Evolutionary conservation across 2,113 vertebrate genomes (phyloP).

Genomic region (Sinocyclocheilus rhinocerous): DNA sequence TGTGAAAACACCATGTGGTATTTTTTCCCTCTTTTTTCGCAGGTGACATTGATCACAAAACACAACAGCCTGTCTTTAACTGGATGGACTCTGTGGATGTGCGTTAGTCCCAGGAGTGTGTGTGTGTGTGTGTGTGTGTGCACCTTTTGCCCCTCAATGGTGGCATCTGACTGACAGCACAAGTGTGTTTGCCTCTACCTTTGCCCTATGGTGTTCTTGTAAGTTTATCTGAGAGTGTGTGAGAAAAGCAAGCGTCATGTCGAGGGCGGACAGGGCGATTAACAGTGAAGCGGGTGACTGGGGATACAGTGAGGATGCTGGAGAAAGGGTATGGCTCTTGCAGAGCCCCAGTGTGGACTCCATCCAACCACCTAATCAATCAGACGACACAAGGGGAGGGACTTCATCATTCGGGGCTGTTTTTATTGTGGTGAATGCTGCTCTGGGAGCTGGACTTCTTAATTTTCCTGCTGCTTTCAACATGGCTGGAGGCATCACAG

Average conservation of each 20-base stretch:
- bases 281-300: conserved; percentile 84
- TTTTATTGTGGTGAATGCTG: conserved; percentile 97
- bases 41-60: neutral
- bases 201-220: neutral
- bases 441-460: conserved; percentile 91
- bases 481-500: conserved; percentile 86
- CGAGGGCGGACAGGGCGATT: conserved; percentile 76
- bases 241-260: conserved; percentile 59
- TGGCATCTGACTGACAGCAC: conserved; percentile 5
- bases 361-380: conserved; percentile 55
- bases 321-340: conserved; percentile 87
- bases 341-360: conserved; percentile 89
- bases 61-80: neutral
- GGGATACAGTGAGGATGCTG: conserved; percentile 79
- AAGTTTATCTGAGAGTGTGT: neutral
- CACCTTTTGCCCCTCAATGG: neutral
- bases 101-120: conserved; percentile 3
- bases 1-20: too few relatives aligned
- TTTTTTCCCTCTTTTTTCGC: neutral
- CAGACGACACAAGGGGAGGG: conserved; percentile 54
- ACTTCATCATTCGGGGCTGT: conserved; percentile 82
- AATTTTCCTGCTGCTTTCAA: conserved; percentile 96
- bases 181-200: neutral
- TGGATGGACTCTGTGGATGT: conserved; percentile 7
- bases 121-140: neutral